Conservation (phyloP, 2,888 invertebrate species). For the Phengaris alcon region DNA sequence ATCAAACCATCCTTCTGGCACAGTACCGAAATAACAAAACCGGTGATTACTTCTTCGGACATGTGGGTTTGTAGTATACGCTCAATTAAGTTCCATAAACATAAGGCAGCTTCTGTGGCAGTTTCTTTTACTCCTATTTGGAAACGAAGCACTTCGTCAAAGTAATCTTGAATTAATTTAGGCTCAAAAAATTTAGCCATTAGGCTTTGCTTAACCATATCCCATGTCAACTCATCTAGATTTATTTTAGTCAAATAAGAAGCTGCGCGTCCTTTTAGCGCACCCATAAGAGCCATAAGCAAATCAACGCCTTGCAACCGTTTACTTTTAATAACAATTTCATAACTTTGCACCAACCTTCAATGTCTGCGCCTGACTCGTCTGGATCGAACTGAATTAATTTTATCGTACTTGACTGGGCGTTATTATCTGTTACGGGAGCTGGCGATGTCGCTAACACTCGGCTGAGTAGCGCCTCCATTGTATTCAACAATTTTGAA, state of each 20-base stretch:
- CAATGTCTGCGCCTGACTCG: slow-evolving; percentile 31
- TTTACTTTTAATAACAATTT: slow-evolving; percentile 30
- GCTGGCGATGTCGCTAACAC: too few relatives aligned
- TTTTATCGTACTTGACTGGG: too few relatives aligned
- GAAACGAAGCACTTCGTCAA: slow-evolving; percentile 33
- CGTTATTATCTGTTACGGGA: too few relatives aligned
- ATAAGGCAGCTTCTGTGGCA: slow-evolving; percentile 32
- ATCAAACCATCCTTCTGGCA: slow-evolving; percentile 28
- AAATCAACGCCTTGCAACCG: slow-evolving; percentile 17
- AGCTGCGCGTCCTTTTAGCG: slow-evolving; percentile 1
- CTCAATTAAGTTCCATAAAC: slow-evolving; percentile 33
- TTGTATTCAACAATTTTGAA: too few relatives aligned
- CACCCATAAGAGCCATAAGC: not conserved
- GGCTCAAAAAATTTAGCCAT: slow-evolving; percentile 33
- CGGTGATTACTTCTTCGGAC: slow-evolving; percentile 31
- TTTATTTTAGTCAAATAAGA: slow-evolving; percentile 30
- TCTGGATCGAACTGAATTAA: slow-evolving; percentile 31
- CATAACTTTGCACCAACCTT: slow-evolving; percentile 34
- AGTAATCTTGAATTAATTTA: slow-evolving; percentile 35
- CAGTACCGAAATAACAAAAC: slow-evolving; percentile 34
- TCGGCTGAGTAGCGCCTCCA: too few relatives aligned
- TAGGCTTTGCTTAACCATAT: slow-evolving; percentile 32
- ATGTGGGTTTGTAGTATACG: slow-evolving; percentile 29
- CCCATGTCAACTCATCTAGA: not conserved
- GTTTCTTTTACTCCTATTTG: slow-evolving; percentile 34